These are phyloP conservation scores for Mesoligia furuncula DNA, from an alignment of 2,888 invertebrate species.

Conservation along the genomic window DNA sequence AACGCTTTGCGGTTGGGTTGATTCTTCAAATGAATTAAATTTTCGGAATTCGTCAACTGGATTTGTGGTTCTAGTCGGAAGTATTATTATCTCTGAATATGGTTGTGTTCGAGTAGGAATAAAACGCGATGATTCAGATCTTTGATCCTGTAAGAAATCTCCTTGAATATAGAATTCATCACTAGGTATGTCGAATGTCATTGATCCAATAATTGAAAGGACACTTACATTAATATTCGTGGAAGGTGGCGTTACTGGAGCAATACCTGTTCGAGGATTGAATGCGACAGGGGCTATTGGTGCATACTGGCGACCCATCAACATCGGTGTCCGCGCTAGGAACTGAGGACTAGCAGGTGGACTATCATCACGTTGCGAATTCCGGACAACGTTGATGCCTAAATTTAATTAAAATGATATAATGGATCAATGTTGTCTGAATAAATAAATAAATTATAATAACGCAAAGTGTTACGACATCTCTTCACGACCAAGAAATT, in stretches of 20 bases:
- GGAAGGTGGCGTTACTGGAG: conserved; percentile 75
- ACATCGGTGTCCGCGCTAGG: conserved; percentile 70
- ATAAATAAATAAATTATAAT: neutral
- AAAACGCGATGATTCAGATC: conserved; percentile 45
- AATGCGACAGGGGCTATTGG: conserved; percentile 83
- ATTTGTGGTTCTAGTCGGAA: conserved; percentile 72
- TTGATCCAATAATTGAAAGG: conserved; percentile 1
- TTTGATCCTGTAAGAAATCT: conserved; percentile 41
- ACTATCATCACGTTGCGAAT: conserved; percentile 81
- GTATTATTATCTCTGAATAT: conserved; percentile 57
- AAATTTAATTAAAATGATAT: conserved; percentile 18
- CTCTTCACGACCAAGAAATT: neutral
- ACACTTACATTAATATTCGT: conserved; percentile 71
- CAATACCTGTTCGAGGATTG: conserved; percentile 68
- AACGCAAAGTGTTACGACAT: neutral
- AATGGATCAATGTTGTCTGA: neutral
- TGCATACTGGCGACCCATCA: conserved; percentile 78
- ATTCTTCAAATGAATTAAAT: conserved; percentile 66
- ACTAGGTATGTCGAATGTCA: neutral
- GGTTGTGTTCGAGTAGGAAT: conserved; percentile 71
- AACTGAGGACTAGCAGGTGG: conserved; percentile 83
- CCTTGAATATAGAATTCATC: neutral
- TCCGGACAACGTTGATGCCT: conserved; percentile 36
- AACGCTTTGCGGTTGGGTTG: conserved; percentile 18
- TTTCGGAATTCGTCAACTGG: conserved; percentile 56